phyloP scores from a whole-genome alignment of 1,140 invertebrate genomes.

The Temnothorax longispinosus region DNA sequence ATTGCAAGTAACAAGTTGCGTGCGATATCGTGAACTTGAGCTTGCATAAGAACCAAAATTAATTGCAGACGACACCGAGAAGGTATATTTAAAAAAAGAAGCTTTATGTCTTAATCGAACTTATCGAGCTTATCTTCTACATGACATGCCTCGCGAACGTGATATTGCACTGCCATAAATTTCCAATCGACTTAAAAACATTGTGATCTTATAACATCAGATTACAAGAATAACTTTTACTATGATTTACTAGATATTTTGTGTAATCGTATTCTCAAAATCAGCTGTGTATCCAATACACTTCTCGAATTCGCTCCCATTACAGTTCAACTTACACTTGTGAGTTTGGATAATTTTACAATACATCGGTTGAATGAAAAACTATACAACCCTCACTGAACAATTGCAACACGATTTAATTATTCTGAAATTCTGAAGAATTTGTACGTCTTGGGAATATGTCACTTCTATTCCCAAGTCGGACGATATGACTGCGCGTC shows the following conservation, averaged over 20 bases:
- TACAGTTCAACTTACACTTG: not conserved
- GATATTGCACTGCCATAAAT: not conserved
- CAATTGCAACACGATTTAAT: not conserved
- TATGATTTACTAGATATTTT: not conserved
- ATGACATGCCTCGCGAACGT: constrained; percentile 26
- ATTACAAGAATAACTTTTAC: not conserved
- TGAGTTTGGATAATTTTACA: not conserved
- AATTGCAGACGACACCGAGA: constrained; percentile 8
- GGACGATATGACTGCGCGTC: not conserved
- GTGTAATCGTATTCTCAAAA: not conserved
- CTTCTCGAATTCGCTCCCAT: not conserved
- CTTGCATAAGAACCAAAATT: constrained; percentile 54
- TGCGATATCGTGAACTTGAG: constrained; percentile 50
- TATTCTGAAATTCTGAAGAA: not conserved
- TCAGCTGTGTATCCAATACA: not conserved
- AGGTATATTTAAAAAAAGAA: constrained; percentile 19
- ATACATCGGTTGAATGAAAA: not conserved
- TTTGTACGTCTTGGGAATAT: not conserved
- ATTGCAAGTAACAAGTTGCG: not conserved
- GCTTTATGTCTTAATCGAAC: constrained; percentile 1
- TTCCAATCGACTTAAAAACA: not conserved
- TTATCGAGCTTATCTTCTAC: constrained; percentile 10
- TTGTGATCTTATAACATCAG: constrained; percentile 13
- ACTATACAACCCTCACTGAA: not conserved
- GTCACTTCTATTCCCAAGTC: not conserved